Percentiles rank a stretch among this genome's conserved stretches.
Conservation (phyloP, 2,113 vertebrate genomes). For the Montifringilla adamsi region DNA sequence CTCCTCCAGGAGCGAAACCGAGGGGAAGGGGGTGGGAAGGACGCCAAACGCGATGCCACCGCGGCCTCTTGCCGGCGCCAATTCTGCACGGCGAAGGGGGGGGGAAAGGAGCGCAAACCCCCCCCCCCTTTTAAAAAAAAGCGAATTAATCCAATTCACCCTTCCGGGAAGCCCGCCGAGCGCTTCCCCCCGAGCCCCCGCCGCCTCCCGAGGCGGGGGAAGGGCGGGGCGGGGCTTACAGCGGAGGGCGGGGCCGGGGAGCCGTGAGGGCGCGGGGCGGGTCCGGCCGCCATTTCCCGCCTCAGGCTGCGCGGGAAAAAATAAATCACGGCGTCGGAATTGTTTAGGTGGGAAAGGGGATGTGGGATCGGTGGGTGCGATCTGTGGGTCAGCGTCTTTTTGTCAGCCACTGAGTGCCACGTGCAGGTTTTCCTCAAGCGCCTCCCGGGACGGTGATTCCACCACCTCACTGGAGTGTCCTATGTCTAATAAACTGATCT, state of each 20-base stretch:
- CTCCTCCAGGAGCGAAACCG: not conserved
- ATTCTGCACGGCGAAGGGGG: slow-evolving; percentile 2
- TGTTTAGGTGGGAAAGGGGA: not conserved
- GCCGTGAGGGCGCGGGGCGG: not conserved
- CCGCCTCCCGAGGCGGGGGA: no score
- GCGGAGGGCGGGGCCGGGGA: not conserved
- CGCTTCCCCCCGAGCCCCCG: no score
- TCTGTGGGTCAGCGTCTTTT: rapidly evolving
- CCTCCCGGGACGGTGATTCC: not conserved
- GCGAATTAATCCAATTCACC: not conserved
- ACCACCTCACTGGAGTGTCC: rapidly evolving
- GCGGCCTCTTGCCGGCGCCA: slow-evolving; percentile 24
- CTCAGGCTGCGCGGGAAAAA: not conserved
- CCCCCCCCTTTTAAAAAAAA: not conserved
- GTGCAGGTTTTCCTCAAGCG: not conserved
- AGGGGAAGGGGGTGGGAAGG: not conserved
- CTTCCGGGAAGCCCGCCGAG: not conserved
- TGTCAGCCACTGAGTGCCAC: rapidly evolving
- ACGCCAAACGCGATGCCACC: not conserved
- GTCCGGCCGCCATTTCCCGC: not conserved
- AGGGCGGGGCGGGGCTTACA: no score
- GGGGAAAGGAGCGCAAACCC: not conserved
- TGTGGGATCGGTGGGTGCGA: rapidly evolving
- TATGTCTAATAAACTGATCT: not conserved
- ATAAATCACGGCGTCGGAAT: not conserved